phyloP scores from a whole-genome alignment of 2,797 vertebrate genomes.

The Chiloscyllium punctatum region DNA sequence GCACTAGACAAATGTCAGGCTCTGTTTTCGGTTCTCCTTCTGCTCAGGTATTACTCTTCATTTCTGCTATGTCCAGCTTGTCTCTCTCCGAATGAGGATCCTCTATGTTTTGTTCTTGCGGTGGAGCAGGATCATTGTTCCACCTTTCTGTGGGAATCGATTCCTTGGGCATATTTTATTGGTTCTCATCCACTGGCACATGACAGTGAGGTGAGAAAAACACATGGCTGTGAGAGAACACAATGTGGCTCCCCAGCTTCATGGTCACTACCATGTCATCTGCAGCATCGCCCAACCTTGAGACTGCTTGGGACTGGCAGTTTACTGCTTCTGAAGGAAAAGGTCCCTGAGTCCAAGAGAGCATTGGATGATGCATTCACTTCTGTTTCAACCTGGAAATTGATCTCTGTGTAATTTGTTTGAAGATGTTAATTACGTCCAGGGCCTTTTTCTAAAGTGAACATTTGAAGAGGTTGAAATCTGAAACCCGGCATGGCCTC shows the following conservation, averaged over 20 bases:
- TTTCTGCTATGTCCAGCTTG: not conserved
- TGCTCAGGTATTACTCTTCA: not conserved
- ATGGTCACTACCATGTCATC: no score
- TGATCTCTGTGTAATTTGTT: slow-evolving; percentile 68
- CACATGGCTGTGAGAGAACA: slow-evolving; percentile 47
- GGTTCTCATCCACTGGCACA: slow-evolving; percentile 44
- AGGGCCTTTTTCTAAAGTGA: no score
- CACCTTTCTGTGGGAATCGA: fast-evolving
- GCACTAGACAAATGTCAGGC: not conserved
- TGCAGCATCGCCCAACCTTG: not conserved
- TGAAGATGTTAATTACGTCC: not conserved
- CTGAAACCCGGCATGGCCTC: no score
- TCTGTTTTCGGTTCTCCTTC: not conserved
- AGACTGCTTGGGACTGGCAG: slow-evolving; percentile 29
- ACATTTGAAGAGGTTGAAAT: no score
- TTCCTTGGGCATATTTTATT: fast-evolving
- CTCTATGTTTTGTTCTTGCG: not conserved
- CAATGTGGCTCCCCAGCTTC: not conserved
- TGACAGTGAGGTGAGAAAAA: slow-evolving; percentile 56
- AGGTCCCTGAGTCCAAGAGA: slow-evolving; percentile 69
- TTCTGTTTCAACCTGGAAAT: slow-evolving; percentile 77
- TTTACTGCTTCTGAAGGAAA: slow-evolving; percentile 36
- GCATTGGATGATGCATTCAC: slow-evolving; percentile 73
- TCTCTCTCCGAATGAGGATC: not conserved
- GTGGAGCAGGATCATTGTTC: not conserved